Conservation (phyloP, 2,888 invertebrate genomes). For the Mythimna vitellina region DNA sequence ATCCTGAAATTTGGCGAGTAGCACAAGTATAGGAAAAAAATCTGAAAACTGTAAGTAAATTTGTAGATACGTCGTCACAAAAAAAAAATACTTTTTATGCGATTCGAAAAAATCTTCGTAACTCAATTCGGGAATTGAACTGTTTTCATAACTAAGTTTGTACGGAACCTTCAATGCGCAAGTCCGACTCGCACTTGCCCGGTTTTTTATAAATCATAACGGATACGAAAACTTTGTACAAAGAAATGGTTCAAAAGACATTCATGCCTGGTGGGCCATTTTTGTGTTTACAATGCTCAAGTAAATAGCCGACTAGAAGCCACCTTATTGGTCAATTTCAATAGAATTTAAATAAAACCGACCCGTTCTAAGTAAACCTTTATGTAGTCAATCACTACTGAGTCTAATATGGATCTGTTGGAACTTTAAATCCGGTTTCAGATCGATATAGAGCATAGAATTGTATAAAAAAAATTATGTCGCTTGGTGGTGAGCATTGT, state of each 20-base stretch:
- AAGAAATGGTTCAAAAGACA: not conserved
- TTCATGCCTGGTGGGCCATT: not conserved
- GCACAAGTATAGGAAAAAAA: too few species aligned
- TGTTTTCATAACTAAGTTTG: too few species aligned
- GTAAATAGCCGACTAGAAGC: conserved; percentile 1
- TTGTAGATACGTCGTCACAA: too few species aligned
- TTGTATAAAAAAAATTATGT: not conserved
- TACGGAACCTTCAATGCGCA: too few species aligned
- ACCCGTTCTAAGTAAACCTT: conserved; percentile 29
- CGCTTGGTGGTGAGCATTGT: not conserved
- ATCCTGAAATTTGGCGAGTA: too few species aligned
- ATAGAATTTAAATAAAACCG: conserved; percentile 56
- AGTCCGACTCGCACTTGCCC: too few species aligned
- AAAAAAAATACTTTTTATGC: too few species aligned
- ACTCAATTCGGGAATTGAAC: too few species aligned
- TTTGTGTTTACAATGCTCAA: not conserved
- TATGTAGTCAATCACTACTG: conserved; percentile 46
- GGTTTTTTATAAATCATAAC: too few species aligned
- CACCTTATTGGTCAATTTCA: conserved; percentile 48
- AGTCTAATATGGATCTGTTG: conserved; percentile 44
- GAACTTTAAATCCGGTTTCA: conserved; percentile 10
- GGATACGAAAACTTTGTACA: not conserved
- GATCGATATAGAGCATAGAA: conserved; percentile 7
- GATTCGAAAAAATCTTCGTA: too few species aligned
- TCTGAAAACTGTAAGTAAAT: too few species aligned